A percentile compares a stretch with the other conserved stretches of the same genome.
Evolutionary conservation across 2,797 vertebrate genomes (phyloP).

Genomic region (Pelodytes ibericus): DNA sequence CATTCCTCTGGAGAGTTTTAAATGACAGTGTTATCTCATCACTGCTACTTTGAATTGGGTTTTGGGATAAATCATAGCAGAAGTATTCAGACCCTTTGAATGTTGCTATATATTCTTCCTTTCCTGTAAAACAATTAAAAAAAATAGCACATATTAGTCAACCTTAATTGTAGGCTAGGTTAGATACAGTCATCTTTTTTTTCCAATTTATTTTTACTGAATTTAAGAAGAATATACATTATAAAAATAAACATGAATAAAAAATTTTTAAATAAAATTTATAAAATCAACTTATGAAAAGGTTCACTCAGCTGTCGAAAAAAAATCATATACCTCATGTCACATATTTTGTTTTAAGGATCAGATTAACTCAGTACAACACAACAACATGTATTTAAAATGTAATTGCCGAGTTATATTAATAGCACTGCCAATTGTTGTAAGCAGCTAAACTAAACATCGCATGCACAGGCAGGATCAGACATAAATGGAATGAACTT

Average conservation of each 20-base stretch:
- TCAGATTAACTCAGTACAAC: slow-evolving; percentile 9
- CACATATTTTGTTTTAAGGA: not conserved
- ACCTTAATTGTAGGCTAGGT: not conserved
- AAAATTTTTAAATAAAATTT: no score
- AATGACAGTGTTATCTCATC: slow-evolving; percentile 98
- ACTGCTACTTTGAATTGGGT: slow-evolving; percentile 99
- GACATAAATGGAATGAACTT: slow-evolving; percentile 6
- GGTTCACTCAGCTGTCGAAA: no score
- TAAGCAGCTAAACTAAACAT: slow-evolving; percentile 9
- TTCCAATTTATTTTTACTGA: no score
- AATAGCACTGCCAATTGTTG: slow-evolving; percentile 20
- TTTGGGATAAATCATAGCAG: slow-evolving; percentile 98
- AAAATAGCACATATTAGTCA: slow-evolving; percentile 34
- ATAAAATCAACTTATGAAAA: no score
- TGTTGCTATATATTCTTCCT: slow-evolving; percentile 96
- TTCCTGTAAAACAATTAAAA: slow-evolving; percentile 82
- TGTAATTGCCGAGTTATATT: slow-evolving; percentile 16
- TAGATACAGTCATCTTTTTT: not conserved
- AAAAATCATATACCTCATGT: no score
- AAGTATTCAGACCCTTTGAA: slow-evolving; percentile 99
- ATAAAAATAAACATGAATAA: no score
- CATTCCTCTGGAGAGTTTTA: slow-evolving; percentile 97
- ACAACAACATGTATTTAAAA: slow-evolving; percentile 20
- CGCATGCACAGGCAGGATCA: not conserved
- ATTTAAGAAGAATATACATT: no score